Base-by-base conservation (phyloP, 2,113 vertebrate species). In the Ramphastos sulfuratus region DNA sequence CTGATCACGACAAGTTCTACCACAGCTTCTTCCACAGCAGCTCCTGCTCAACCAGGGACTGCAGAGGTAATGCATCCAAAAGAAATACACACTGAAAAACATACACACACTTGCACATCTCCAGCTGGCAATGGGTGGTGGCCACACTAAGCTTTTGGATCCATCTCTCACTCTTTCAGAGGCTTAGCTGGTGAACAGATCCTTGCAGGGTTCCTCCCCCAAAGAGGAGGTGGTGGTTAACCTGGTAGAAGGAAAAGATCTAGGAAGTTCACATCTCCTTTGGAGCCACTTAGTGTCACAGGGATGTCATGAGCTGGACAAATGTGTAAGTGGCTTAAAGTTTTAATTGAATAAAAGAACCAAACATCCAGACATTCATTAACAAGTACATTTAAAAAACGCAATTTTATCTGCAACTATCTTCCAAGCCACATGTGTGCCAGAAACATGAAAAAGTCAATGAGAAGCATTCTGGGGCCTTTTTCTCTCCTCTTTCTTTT, bases 251-350 rank as follows among this genome's bases (percentile, higher is more conserved):
- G 12, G 27, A 60, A 61, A 70, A 64, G 20, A 65, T 4, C 19
- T 23, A 48, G 6, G 2, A 63, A 30, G 13, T 61, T 19, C 1
- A 0, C 15, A 31, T 30, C 11, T 92, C 11, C 19, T 66, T 55
- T 35, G 24, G 15, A 64, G 2, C 2, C 2, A 1, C 6, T 20
- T 4, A 17, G 14, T 54, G 28, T 46, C 24, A 8, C 2, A 9
- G 25, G 4, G 23, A 50, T 0, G 0, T 48, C 4, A 23, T 3
- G 5, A 2, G 0, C 2, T 12, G 7, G 19, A 70, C 9, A 58
- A 73, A 67, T 3, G 2, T 7, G 0, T 5, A 46, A 42, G 4
- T 42, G 10, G 4, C 7, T 4, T 64, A 12, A 73, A 18, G 14
- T 24, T 83, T 15, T 3, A 3, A 15, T 23, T 1, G 1, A 2